phyloP scores from a whole-genome alignment of 2,888 invertebrate genomes.

The Drosophila nr. perissopoda region DNA sequence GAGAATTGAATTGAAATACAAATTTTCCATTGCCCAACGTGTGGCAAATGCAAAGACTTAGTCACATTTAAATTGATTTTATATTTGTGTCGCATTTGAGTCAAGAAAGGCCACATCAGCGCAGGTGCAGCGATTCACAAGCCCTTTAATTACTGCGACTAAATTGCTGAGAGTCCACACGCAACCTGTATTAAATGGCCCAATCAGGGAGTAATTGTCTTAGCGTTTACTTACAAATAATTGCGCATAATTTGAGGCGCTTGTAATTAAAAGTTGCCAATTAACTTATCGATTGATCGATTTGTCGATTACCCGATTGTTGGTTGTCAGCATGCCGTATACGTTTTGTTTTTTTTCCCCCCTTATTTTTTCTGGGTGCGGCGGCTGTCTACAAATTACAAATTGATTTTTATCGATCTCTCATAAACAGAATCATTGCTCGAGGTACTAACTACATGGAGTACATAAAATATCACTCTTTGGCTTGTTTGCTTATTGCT shows the following conservation, averaged over 20 bases:
- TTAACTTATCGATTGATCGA: constrained; percentile 59
- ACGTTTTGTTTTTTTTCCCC: not conserved
- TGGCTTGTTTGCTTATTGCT: constrained; percentile 70
- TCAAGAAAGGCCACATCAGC: constrained; percentile 65
- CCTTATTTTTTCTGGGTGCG: constrained; percentile 50
- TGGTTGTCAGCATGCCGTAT: constrained; percentile 1
- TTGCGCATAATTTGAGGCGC: constrained; percentile 56
- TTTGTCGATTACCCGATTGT: constrained; percentile 4
- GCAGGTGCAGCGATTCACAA: constrained; percentile 71
- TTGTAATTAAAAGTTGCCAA: constrained; percentile 65
- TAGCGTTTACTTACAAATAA: constrained; percentile 42
- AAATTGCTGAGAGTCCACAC: not conserved
- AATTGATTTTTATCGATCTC: constrained; percentile 80
- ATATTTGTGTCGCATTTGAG: constrained; percentile 5
- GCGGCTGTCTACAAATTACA: constrained; percentile 71
- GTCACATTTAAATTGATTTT: constrained; percentile 61
- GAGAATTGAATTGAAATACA: not conserved
- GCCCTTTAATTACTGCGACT: constrained; percentile 34
- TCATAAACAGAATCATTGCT: constrained; percentile 73
- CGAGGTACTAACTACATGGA: constrained; percentile 22
- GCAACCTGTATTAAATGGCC: constrained; percentile 44
- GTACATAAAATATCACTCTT: constrained; percentile 75
- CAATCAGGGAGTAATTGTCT: constrained; percentile 51
- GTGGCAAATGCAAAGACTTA: constrained; percentile 36
- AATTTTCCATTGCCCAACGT: not conserved